phyloP scores from a whole-genome alignment of 2,113 vertebrate genomes.

The Dromiciops gliroides region DNA sequence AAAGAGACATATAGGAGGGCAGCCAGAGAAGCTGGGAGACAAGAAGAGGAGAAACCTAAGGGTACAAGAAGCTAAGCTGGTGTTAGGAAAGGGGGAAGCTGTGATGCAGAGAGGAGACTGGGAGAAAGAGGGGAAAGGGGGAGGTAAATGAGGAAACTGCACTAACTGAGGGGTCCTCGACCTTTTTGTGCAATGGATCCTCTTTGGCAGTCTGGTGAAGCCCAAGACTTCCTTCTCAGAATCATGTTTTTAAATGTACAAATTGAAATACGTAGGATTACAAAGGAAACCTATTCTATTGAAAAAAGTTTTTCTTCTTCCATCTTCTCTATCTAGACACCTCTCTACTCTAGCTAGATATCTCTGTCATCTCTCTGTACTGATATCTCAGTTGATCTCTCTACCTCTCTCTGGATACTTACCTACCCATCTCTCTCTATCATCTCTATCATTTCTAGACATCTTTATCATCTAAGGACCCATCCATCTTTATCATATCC shows the following conservation, averaged over 20 bases:
- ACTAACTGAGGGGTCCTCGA: neutral
- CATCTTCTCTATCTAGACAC: neutral
- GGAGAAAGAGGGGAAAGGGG: neutral
- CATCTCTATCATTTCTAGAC: neutral
- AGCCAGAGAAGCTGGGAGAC: neutral
- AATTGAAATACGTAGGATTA: neutral
- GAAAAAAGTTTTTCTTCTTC: neutral
- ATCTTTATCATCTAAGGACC: too few relatives aligned
- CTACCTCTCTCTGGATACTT: too few relatives aligned
- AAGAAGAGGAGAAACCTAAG: neutral
- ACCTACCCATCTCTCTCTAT: neutral
- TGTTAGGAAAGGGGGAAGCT: neutral
- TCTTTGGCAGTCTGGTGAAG: neutral
- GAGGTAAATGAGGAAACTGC: neutral
- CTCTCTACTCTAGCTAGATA: too few relatives aligned
- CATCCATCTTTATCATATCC: too few relatives aligned
- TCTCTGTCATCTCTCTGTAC: too few relatives aligned
- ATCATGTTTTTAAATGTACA: neutral
- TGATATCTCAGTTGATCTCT: too few relatives aligned
- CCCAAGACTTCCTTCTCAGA: neutral
- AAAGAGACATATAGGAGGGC: neutral
- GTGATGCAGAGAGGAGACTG: neutral
- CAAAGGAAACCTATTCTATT: neutral
- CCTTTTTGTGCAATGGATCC: neutral
- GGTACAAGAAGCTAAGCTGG: neutral